A percentile compares a stretch with the other conserved stretches of the same genome.
Evolutionary conservation across 2,797 vertebrate species (phyloP).

Genomic region (Prionace glauca): DNA sequence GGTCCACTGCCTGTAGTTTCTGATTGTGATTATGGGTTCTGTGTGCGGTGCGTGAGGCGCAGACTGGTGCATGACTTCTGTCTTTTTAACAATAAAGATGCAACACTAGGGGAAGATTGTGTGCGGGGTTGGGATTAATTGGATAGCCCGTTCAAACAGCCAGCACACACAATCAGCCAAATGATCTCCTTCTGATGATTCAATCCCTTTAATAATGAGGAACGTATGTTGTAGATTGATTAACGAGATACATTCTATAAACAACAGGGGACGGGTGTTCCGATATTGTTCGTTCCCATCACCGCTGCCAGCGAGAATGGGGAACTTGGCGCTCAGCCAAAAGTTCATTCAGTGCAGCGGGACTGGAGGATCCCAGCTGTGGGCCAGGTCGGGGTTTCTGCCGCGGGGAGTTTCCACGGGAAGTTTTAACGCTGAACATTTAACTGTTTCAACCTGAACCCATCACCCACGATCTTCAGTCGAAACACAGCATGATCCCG

Average conservation of each 20-base stretch:
- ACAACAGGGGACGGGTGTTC: neutral
- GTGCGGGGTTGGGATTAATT: neutral
- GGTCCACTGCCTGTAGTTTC: too few species aligned
- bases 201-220: neutral
- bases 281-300: too few species aligned
- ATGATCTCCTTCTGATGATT: neutral
- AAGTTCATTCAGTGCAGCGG: too few species aligned
- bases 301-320: too few species aligned
- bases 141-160: neutral
- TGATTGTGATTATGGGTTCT: too few species aligned
- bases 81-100: neutral
- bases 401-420: too few species aligned
- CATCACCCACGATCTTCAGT: neutral
- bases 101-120: neutral
- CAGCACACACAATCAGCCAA: neutral
- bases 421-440: too few species aligned
- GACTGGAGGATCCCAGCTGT: too few species aligned
- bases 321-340: too few species aligned
- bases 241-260: neutral
- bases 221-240: neutral
- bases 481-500: neutral
- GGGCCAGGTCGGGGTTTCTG: too few species aligned
- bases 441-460: neutral
- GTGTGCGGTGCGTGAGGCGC: too few species aligned
- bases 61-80: too few species aligned